A percentile compares a stretch with the other conserved stretches of the same genome.
Evolutionary conservation across 2,113 vertebrate genomes (phyloP).

Genomic region (Boleophthalmus pectinirostris): DNA sequence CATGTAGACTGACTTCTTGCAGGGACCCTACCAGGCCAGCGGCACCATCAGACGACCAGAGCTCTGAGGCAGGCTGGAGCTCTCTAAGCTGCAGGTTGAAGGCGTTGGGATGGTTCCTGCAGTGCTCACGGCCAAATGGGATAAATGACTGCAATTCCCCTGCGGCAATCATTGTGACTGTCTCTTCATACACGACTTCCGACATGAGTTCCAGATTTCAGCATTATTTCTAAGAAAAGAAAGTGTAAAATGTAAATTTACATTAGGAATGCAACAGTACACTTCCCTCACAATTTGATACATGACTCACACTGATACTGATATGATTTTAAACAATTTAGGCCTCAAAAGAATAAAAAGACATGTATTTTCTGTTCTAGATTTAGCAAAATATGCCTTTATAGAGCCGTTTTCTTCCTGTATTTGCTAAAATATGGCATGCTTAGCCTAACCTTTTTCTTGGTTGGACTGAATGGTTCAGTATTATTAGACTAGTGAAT

Average conservation of each 20-base stretch:
- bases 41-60: slow-evolving; percentile 94
- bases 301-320: no score
- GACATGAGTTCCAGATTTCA: slow-evolving; percentile 99
- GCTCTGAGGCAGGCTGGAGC: slow-evolving; percentile 94
- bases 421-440: no score
- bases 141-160: slow-evolving; percentile 98
- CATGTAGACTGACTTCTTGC: slow-evolving; percentile 93
- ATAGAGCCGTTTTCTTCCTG: no score
- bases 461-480: no score
- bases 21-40: slow-evolving; percentile 93
- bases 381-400: no score
- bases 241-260: neutral
- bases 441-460: no score
- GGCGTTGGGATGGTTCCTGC: slow-evolving; percentile 94
- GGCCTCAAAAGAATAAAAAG: no score
- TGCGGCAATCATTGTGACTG: slow-evolving; percentile 98
- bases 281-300: no score
- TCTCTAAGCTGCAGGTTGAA: slow-evolving; percentile 94
- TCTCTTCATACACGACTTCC: slow-evolving; percentile 97
- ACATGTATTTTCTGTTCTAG: no score
- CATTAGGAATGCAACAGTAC: no score
- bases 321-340: no score
- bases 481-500: no score
- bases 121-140: slow-evolving; percentile 95
- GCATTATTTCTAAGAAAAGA: slow-evolving; percentile 90